Evolutionary conservation across 2,888 invertebrate genomes (phyloP), one percentile per base, ranked within the genome.

Genomic region (Lottia gigantea): DNA sequence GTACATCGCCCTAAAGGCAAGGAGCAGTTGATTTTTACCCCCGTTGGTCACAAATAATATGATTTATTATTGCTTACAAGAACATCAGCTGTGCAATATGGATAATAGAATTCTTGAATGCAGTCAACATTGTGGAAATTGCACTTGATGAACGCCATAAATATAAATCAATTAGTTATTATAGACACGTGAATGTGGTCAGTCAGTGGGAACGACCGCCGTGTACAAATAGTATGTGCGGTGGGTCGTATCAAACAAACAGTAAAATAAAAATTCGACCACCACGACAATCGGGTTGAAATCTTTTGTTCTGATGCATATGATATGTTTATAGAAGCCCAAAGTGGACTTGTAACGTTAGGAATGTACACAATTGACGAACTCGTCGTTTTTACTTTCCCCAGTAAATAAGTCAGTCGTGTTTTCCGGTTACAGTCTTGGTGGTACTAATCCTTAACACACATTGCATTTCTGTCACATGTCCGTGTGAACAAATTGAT

Each of bases 261-360:
- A 40, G 40, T 40, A 8, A 11, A 40, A 40, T 8, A 40, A 3
- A 40, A 40, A 40, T 40, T 40, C 40, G 40, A 40, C 40, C 40
- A 40, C 40, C 40, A 40, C 40, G 11, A 40, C 40, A 40, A 40
- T 55, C 23, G 19, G 55, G 19, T 55, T 55, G 4, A 14, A 23
- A 14, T 55, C 55, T 55, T 55, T 55, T 55, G 55, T 55, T 14
- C 55, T 23, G 19, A 19, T 55, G 55, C 55, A 55, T 23, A 55
- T 55, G 19, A 55, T 55, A 14, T 55, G 23, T 55, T 55, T 55
- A 15, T 23, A 23, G 19, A 55, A 19, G 55, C 19, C 55, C 19
- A 55, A 55, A 55, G 55, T 55, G 55, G 55, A 55, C 55, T 55
- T 55, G 55, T 55, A 23, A 55, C 23, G 55, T 55, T 55, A 55